These are phyloP conservation scores for Euproctis similis DNA, from an alignment of 2,888 invertebrate species.

Conservation along the genomic window DNA sequence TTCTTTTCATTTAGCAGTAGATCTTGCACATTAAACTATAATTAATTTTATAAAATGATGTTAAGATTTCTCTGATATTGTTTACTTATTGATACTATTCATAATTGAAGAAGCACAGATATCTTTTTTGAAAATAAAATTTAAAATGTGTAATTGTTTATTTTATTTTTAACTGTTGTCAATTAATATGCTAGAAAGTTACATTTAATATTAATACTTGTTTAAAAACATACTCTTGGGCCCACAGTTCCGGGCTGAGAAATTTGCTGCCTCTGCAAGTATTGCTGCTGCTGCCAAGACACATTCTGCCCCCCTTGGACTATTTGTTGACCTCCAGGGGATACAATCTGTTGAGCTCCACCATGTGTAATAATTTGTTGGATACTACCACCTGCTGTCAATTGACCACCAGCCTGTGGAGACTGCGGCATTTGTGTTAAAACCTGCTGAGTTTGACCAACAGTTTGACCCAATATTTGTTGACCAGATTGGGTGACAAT, in stretches of 20 bases:
- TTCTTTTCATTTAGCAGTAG: too few relatives aligned
- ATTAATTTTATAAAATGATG: too few relatives aligned
- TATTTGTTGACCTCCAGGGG: constrained; percentile 62
- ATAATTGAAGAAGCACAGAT: too few relatives aligned
- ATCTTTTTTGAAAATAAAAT: too few relatives aligned
- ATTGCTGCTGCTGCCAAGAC: constrained; percentile 70
- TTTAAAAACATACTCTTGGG: constrained; percentile 56
- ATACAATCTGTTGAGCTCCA: constrained; percentile 65
- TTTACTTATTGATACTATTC: too few relatives aligned
- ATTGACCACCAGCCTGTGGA: constrained; percentile 50
- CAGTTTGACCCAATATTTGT: constrained; percentile 60
- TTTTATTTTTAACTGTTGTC: too few relatives aligned
- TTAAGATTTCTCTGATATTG: too few relatives aligned
- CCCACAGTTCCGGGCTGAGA: constrained; percentile 70
- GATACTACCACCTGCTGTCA: constrained; percentile 53
- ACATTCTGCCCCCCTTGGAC: constrained; percentile 66
- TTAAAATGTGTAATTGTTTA: too few relatives aligned
- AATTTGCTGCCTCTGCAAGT: constrained; percentile 68
- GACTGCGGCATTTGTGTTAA: constrained; percentile 63
- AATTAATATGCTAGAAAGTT: too few relatives aligned
- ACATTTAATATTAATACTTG: too few relatives aligned
- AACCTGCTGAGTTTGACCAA: constrained; percentile 59
- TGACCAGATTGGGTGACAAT: constrained; percentile 66
- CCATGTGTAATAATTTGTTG: constrained; percentile 71
- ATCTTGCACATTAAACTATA: too few relatives aligned